phyloP scores from a whole-genome alignment of 2,113 vertebrate genomes.

The Zootoca vivipara region DNA sequence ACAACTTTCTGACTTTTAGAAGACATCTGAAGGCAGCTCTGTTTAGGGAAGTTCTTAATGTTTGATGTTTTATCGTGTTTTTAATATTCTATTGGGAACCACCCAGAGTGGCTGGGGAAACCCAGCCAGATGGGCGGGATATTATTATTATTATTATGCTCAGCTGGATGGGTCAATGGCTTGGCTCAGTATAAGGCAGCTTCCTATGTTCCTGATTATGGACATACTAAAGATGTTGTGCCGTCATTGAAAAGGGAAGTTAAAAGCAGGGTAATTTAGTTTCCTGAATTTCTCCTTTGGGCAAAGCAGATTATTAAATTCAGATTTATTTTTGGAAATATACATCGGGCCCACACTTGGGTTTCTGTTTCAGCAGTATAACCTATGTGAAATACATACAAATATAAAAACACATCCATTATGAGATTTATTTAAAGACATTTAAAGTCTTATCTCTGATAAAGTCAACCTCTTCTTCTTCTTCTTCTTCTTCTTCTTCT shows the following conservation, averaged over 20 bases:
- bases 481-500: too few relatives aligned
- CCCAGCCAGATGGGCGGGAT: too few relatives aligned
- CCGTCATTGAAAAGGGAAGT: neutral
- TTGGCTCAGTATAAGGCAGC: too few relatives aligned
- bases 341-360: neutral
- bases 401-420: neutral
- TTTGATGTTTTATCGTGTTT: too few relatives aligned
- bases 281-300: neutral
- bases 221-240: neutral
- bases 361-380: neutral
- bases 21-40: too few relatives aligned
- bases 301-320: constrained; percentile 29
- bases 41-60: too few relatives aligned
- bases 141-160: too few relatives aligned
- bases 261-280: neutral
- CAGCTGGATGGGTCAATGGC: too few relatives aligned
- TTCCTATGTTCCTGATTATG: neutral
- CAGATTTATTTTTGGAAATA: neutral
- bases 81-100: too few relatives aligned
- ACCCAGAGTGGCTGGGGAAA: too few relatives aligned
- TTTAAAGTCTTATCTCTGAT: neutral
- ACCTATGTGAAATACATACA: neutral
- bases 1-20: too few relatives aligned
- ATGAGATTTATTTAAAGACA: constrained; percentile 2
- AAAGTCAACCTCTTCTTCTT: constrained; percentile 18